phyloP scores from a whole-genome alignment of 2,113 vertebrate species.

The Cryptomyrus ogoouensis region DNA sequence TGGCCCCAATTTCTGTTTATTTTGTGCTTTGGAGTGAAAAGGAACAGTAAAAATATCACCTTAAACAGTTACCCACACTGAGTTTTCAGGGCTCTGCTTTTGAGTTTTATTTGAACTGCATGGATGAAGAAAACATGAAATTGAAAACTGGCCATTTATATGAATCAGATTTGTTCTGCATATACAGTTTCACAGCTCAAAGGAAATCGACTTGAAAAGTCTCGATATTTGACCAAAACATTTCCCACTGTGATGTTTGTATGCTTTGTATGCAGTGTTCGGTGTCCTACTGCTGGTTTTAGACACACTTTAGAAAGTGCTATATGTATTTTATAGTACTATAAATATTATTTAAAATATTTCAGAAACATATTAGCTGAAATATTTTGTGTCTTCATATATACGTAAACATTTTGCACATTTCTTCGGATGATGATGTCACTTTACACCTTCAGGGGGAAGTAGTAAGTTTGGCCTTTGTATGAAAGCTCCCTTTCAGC shows the following conservation, averaged over 20 bases:
- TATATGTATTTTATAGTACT: not conserved
- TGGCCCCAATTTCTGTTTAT: conserved; percentile 20
- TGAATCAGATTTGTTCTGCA: conserved; percentile 60
- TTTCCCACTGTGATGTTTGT: conserved; percentile 5
- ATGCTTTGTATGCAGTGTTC: not conserved
- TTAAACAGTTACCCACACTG: conserved; percentile 22
- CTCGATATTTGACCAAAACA: conserved; percentile 34
- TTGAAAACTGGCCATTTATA: conserved; percentile 59
- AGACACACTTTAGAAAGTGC: not conserved
- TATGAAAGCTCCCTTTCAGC: not conserved
- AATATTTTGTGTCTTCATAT: not conserved
- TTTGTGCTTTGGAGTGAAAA: conserved; percentile 22
- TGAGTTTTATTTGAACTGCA: conserved; percentile 54
- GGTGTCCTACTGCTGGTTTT: not conserved
- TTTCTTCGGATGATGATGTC: not conserved
- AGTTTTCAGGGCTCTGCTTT: conserved; percentile 39
- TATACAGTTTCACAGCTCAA: conserved; percentile 48
- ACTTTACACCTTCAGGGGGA: not conserved
- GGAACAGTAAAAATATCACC: conserved; percentile 22
- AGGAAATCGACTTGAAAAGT: conserved; percentile 41
- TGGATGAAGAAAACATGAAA: conserved; percentile 46
- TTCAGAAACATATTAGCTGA: not conserved
- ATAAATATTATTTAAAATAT: not conserved
- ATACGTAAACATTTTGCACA: not conserved
- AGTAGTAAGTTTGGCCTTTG: not conserved